These are phyloP conservation scores for Agrochola macilenta DNA, from an alignment of 2,888 invertebrate species.

Conservation along the genomic window DNA sequence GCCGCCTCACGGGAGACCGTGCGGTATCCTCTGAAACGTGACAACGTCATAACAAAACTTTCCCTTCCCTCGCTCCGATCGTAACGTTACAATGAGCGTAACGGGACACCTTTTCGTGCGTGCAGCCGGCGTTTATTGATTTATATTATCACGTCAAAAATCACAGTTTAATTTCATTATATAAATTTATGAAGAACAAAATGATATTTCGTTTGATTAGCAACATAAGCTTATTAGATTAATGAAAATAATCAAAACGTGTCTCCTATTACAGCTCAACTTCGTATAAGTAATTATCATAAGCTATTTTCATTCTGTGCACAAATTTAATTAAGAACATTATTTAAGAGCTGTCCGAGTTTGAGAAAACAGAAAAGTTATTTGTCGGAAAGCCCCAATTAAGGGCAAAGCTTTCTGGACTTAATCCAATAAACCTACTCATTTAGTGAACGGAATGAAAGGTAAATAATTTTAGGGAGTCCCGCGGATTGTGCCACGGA, in stretches of 20 bases:
- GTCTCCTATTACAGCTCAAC: constrained; percentile 24
- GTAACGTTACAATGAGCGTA: too few species aligned
- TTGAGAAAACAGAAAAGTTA: constrained; percentile 90
- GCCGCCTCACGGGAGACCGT: too few species aligned
- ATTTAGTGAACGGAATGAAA: constrained; percentile 89
- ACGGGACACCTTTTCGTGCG: too few species aligned
- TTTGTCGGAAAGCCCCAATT: constrained; percentile 90
- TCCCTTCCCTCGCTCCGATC: too few species aligned
- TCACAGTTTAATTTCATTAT: too few species aligned
- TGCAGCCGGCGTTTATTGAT: too few species aligned
- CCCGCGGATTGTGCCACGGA: constrained; percentile 76
- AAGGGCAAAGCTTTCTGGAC: constrained; percentile 89
- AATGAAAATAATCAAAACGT: constrained; percentile 50
- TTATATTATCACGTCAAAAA: too few species aligned
- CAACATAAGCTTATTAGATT: constrained; percentile 27
- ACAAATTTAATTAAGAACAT: constrained; percentile 87
- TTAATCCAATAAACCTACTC: constrained; percentile 90
- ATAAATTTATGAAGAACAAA: background rate
- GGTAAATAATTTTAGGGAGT: constrained; percentile 88
- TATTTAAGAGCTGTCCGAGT: constrained; percentile 88
- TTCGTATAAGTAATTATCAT: constrained; percentile 68
- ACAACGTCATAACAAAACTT: too few species aligned
- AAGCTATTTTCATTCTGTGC: constrained; percentile 79
- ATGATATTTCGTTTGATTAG: constrained; percentile 15
- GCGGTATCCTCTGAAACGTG: too few species aligned